These are phyloP conservation scores for Melanotaenia maccullochi DNA, from an alignment of 2,797 vertebrate species.

Conservation along the genomic window DNA sequence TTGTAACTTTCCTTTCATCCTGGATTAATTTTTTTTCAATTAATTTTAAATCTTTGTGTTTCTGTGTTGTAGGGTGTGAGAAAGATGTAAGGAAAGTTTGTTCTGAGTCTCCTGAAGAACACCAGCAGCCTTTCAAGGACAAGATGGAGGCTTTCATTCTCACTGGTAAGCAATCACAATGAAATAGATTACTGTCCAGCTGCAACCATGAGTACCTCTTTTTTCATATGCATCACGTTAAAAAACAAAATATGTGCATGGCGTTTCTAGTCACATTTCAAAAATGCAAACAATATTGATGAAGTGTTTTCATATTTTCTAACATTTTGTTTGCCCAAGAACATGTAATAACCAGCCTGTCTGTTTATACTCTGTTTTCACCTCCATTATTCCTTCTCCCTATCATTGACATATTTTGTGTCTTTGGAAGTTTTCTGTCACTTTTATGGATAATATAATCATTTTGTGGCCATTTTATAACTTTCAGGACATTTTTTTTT, in stretches of 20 bases:
- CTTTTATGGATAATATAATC: background rate
- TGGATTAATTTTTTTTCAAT: background rate
- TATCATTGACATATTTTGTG: slow-evolving; percentile 1
- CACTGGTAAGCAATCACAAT: slow-evolving; percentile 82
- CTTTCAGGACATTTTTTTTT: too few species aligned
- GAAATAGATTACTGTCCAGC: background rate
- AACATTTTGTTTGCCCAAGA: background rate
- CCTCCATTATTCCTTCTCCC: background rate
- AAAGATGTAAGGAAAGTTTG: slow-evolving; percentile 88
- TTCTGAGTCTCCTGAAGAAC: slow-evolving; percentile 86
- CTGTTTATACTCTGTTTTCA: background rate
- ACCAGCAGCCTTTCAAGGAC: slow-evolving; percentile 94
- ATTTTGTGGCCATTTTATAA: background rate
- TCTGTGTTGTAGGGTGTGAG: slow-evolving; percentile 85
- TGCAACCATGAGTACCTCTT: background rate
- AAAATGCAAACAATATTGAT: background rate
- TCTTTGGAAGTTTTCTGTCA: background rate
- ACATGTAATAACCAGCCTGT: too few species aligned
- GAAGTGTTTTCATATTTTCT: background rate
- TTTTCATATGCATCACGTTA: background rate
- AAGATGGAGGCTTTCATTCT: slow-evolving; percentile 90
- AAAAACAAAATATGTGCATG: background rate
- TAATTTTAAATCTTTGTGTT: background rate
- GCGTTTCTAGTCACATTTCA: background rate
- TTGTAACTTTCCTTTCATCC: background rate